Percentiles rank a stretch among this genome's conserved stretches.
Conservation (phyloP, 1,140 invertebrate species). For the Planococcus citri region DNA sequence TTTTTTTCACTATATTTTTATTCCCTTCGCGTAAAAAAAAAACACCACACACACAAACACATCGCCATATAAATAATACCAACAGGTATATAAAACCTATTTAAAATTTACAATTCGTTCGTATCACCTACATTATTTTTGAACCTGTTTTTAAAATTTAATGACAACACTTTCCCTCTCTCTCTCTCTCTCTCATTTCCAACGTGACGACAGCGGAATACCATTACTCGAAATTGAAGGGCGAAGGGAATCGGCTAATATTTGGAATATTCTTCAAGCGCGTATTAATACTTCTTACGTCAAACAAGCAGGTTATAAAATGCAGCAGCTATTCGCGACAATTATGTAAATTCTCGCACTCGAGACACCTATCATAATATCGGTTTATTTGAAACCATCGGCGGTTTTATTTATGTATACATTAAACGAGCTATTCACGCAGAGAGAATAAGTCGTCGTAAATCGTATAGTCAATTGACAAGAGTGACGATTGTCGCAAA, state of each 20-base stretch:
- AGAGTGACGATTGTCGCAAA: too few relatives aligned
- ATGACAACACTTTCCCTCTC: not conserved
- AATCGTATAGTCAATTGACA: too few relatives aligned
- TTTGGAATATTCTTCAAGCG: not conserved
- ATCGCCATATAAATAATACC: not conserved
- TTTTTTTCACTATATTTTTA: not conserved
- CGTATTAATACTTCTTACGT: not conserved
- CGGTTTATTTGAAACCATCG: too few relatives aligned
- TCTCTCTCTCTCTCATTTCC: not conserved
- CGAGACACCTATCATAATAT: too few relatives aligned
- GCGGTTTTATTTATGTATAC: too few relatives aligned
- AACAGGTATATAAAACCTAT: not conserved
- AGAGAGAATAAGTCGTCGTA: too few relatives aligned
- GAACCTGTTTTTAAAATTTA: not conserved
- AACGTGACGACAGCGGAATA: not conserved
- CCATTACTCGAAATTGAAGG: too few relatives aligned
- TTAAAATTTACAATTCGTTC: not conserved
- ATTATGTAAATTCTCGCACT: not conserved
- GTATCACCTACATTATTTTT: not conserved
- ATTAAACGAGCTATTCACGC: too few relatives aligned
- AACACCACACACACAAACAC: too few relatives aligned
- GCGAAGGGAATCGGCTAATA: not conserved
- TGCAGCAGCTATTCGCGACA: not conserved
- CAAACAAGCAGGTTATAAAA: not conserved
- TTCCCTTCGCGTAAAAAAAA: not conserved